Evolutionary conservation across 1,140 invertebrate genomes (phyloP).

Genomic region (Trichoplusia ni): DNA sequence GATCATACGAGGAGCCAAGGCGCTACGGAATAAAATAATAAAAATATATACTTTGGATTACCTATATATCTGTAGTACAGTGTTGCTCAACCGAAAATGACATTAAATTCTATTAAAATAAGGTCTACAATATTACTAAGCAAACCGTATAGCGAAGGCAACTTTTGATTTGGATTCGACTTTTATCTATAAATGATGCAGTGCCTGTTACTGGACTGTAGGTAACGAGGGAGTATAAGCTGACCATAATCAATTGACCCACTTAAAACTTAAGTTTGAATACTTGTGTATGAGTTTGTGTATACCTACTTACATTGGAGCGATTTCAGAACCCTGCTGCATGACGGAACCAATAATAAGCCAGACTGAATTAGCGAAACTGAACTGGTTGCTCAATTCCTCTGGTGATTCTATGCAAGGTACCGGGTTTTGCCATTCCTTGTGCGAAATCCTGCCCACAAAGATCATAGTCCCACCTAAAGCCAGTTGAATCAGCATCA

Average conservation of each 20-base stretch:
- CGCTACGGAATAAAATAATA: constrained; percentile 80
- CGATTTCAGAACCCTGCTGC: constrained; percentile 94
- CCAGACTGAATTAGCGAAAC: constrained; percentile 92
- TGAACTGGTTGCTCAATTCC: constrained; percentile 91
- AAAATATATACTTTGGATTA: neutral
- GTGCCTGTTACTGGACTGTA: too few relatives aligned
- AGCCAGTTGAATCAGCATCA: constrained; percentile 88
- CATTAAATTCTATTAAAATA: too few relatives aligned
- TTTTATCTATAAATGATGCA: too few relatives aligned
- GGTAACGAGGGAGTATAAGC: too few relatives aligned
- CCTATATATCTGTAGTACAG: neutral
- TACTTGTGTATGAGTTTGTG: too few relatives aligned
- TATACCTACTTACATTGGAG: constrained; percentile 84
- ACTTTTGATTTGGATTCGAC: too few relatives aligned
- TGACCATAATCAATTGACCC: too few relatives aligned
- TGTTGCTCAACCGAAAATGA: too few relatives aligned
- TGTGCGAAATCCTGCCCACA: constrained; percentile 89
- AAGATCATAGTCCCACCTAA: constrained; percentile 92
- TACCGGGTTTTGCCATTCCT: constrained; percentile 92
- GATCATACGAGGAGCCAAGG: constrained; percentile 89
- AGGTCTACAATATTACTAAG: too few relatives aligned
- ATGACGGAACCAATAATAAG: constrained; percentile 91
- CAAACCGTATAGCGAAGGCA: too few relatives aligned
- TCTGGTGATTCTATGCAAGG: constrained; percentile 90
- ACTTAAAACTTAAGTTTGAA: too few relatives aligned